These are phyloP conservation scores for Oegoconia quadripuncta DNA, from an alignment of 2,888 invertebrate genomes.

Conservation along the genomic window DNA sequence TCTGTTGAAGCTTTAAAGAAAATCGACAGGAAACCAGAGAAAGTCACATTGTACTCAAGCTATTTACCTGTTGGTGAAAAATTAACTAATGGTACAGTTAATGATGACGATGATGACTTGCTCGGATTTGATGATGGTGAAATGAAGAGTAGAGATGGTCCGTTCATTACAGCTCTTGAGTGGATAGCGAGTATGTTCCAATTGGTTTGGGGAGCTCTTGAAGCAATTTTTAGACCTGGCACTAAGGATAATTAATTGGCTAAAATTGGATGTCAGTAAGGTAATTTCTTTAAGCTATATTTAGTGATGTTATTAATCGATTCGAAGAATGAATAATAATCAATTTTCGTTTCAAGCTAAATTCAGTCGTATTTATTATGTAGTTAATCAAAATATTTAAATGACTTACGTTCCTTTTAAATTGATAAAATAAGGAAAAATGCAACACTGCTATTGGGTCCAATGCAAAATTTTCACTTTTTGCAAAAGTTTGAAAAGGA, in stretches of 20 bases:
- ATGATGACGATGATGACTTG: conserved; percentile 19
- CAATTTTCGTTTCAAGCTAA: too few relatives aligned
- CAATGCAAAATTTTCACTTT: too few relatives aligned
- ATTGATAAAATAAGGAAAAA: too few relatives aligned
- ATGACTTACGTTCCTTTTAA: too few relatives aligned
- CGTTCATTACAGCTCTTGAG: conserved; percentile 50
- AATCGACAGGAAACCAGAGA: conserved; percentile 55
- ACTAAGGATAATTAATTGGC: conserved; percentile 8
- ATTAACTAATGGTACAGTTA: conserved; percentile 24
- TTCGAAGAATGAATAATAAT: too few relatives aligned
- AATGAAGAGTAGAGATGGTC: conserved; percentile 36
- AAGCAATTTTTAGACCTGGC: conserved; percentile 42
- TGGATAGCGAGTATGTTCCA: conserved; percentile 53
- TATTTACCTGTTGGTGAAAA: conserved; percentile 39
- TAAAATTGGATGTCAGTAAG: too few relatives aligned
- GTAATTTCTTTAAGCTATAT: too few relatives aligned
- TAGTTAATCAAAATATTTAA: too few relatives aligned
- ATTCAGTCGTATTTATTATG: too few relatives aligned
- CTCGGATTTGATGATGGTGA: conserved; percentile 34
- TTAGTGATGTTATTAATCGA: too few relatives aligned
- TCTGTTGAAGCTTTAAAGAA: conserved; percentile 45
- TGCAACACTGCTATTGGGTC: too few relatives aligned
- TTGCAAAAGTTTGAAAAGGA: too few relatives aligned
- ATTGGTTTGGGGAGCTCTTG: conserved; percentile 51
- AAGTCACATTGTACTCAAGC: conserved; percentile 49